Evolutionary conservation across 2,797 vertebrate genomes (phyloP).

Genomic region (Anomalospiza imberbis): DNA sequence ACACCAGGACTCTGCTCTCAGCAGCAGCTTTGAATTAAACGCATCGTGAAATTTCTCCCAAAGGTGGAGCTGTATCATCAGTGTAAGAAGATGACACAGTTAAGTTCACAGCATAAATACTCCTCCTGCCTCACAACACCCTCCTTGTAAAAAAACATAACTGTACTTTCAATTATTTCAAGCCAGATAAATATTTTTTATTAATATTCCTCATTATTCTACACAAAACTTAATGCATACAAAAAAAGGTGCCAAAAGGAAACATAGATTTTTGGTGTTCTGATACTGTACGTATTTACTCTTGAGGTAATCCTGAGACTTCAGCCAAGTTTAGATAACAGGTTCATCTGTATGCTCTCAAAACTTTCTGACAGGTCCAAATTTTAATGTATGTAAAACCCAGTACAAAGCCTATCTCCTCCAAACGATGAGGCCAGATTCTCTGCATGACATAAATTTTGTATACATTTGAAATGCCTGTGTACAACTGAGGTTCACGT

Average conservation of each 20-base stretch:
- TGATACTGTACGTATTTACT: not conserved
- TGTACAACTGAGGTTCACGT: not conserved
- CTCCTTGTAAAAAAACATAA: not conserved
- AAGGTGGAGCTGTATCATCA: constrained; percentile 51
- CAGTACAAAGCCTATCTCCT: not conserved
- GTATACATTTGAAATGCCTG: not conserved
- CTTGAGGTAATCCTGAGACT: not conserved
- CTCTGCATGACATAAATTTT: not conserved
- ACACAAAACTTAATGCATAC: not conserved
- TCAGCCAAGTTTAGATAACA: not conserved
- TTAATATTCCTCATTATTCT: not conserved
- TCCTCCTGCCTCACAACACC: not conserved
- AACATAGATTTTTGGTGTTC: not conserved
- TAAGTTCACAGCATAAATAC: not conserved
- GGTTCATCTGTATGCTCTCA: not conserved
- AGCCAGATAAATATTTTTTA: not conserved
- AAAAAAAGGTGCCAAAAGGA: not conserved
- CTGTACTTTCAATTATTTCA: not conserved
- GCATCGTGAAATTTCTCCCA: not conserved
- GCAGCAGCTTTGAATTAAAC: not conserved
- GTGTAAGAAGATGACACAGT: not conserved
- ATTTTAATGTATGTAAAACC: not conserved
- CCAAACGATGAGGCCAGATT: not conserved
- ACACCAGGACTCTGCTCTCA: not conserved
- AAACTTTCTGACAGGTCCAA: not conserved